phyloP scores from a whole-genome alignment of 1,140 invertebrate species.

The Popillia japonica region DNA sequence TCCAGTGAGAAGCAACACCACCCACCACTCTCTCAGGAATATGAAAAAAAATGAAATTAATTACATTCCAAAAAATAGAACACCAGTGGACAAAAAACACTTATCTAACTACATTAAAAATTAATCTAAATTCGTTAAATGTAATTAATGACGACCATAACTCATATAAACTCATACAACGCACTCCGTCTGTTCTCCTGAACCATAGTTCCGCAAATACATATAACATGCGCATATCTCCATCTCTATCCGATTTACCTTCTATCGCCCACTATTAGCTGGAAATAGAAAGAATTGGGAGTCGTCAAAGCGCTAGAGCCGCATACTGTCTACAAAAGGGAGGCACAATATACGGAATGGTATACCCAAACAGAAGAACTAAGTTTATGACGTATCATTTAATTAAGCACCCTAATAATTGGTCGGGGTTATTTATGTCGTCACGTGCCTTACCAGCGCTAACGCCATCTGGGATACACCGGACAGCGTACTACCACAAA shows the following conservation, averaged over 20 bases:
- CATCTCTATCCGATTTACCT: not conserved
- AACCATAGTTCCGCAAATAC: constrained; percentile 25
- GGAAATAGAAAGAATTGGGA: not conserved
- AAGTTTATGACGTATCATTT: constrained; percentile 52
- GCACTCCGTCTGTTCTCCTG: not conserved
- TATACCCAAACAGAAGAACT: constrained; percentile 37
- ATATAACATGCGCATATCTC: constrained; percentile 40
- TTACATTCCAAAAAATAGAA: no score
- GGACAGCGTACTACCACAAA: constrained; percentile 39
- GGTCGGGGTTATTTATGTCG: constrained; percentile 53
- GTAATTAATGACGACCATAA: constrained; percentile 46
- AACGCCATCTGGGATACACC: constrained; percentile 54
- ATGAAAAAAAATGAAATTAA: no score
- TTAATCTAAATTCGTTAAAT: constrained; percentile 44
- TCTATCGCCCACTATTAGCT: not conserved
- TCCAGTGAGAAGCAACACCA: no score
- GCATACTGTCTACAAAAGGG: not conserved
- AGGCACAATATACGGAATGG: not conserved
- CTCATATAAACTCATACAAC: constrained; percentile 43
- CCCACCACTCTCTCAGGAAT: no score
- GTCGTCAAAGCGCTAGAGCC: no score
- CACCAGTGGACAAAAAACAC: not conserved
- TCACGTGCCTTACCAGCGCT: constrained; percentile 54
- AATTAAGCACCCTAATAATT: constrained; percentile 54
- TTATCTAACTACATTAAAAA: constrained; percentile 10